Base-by-base conservation (phyloP, 2,888 invertebrate species). In the Ecdyonurus torrentis region DNA sequence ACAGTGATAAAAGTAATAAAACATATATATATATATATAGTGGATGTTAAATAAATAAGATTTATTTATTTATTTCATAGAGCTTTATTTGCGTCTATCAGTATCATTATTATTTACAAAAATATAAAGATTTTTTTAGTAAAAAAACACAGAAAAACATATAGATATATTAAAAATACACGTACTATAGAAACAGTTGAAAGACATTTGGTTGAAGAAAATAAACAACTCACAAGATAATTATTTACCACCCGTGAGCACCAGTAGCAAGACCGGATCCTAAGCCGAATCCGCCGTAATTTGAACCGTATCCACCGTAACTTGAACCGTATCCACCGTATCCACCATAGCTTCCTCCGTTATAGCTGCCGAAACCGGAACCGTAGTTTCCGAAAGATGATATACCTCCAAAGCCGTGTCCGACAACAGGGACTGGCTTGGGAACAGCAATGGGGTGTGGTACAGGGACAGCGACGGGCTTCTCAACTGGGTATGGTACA, bases 361-460 rank as follows among this genome's bases (percentile, higher is more conserved):
- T 20, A 10, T 18, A 25, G 25, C 24, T 18, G 1, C 18, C 52
- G n/a, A 37, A 15, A 10, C 52, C 61, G 3, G 23, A 25, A 50
- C 19, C 20, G 23, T n/a, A 20, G n/a, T 52, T 20, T 1, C 22
- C 20, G 3, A 20, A 37, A 15, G 15, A n/a, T 15, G 2, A 1
- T 2, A 15, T 5, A 1, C 61, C 52, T 15, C 61, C 53, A 1
- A 53, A 37, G 1, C 61, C 61, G 50, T 62, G 62, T 18, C 62
- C 62, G 23, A 55, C n/a, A 1, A 63, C 52, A 2, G 63, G 63
- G 20, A 58, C 58, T 2, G 61, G 63, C 61, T 63, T 63, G n/a
- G 20, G 25, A 18, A 63, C 58, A 58, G 53, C 25, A 5, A 61
- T 37, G 18, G 61, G 61, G 19, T 63, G 61, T 1, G 63, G 63